phyloP scores from a whole-genome alignment of 2,888 invertebrate species.

The Elysia crispata region DNA sequence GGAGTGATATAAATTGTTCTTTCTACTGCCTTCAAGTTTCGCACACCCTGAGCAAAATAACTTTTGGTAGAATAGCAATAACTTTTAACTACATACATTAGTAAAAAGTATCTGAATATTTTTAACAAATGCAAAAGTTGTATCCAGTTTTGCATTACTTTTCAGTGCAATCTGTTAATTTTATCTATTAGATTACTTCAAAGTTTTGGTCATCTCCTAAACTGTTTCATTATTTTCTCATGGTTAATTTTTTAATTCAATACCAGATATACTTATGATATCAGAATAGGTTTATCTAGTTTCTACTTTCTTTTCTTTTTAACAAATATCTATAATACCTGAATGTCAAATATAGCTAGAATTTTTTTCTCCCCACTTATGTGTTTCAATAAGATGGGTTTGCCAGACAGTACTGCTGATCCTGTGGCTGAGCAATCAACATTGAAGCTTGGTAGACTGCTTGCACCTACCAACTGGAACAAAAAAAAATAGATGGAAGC shows the following conservation, averaged over 20 bases:
- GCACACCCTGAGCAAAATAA: slow-evolving; percentile 64
- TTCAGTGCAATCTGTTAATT: too few relatives aligned
- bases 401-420: slow-evolving; percentile 67
- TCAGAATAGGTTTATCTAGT: neutral
- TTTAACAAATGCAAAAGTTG: too few relatives aligned
- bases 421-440: slow-evolving; percentile 70
- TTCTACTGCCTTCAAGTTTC: slow-evolving; percentile 69
- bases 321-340: too few relatives aligned
- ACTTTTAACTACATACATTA: too few relatives aligned
- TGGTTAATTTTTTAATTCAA: too few relatives aligned
- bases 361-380: slow-evolving; percentile 62
- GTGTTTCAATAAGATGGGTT: slow-evolving; percentile 69
- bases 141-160: too few relatives aligned
- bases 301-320: neutral
- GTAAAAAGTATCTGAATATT: too few relatives aligned
- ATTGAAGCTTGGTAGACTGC: slow-evolving; percentile 66
- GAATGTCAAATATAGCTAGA: slow-evolving; percentile 71
- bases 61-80: too few relatives aligned
- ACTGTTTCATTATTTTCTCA: too few relatives aligned
- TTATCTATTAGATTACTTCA: too few relatives aligned
- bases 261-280: too few relatives aligned
- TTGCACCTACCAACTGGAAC: slow-evolving; percentile 68
- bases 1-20: slow-evolving; percentile 69
- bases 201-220: too few relatives aligned
- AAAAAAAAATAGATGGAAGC: neutral